Percentiles rank a stretch among this genome's conserved stretches.
Conservation (phyloP, 2,113 vertebrate genomes). For the Oxyura jamaicensis region DNA sequence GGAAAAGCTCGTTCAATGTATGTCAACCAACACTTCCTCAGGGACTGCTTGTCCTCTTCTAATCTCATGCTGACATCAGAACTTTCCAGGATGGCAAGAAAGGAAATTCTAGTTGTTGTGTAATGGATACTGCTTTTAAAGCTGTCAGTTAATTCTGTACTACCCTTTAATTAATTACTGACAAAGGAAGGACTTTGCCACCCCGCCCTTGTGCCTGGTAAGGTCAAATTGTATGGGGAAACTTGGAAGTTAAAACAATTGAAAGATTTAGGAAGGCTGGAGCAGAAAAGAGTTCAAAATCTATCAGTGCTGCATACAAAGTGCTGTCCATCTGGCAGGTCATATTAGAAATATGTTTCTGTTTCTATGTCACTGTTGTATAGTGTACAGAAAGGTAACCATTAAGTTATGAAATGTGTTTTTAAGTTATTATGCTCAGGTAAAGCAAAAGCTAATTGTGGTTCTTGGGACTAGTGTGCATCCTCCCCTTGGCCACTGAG, state of each 20-base stretch:
- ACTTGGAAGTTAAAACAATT: not conserved
- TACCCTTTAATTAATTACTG: not conserved
- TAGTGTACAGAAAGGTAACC: not conserved
- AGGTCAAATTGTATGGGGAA: not conserved
- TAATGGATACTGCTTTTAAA: not conserved
- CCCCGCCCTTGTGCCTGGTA: not conserved
- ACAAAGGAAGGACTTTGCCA: not conserved
- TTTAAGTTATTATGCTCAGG: not conserved
- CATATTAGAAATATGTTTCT: not conserved
- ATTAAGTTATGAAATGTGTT: not conserved
- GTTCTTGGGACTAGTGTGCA: not conserved
- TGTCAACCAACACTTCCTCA: too few species aligned
- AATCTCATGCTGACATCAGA: not conserved
- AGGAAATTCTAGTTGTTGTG: not conserved
- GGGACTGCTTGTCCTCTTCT: too few species aligned
- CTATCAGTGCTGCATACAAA: not conserved
- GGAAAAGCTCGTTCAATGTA: too few species aligned
- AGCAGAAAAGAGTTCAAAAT: not conserved
- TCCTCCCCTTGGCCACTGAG: not conserved
- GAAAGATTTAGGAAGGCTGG: not conserved
- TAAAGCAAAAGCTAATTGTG: not conserved
- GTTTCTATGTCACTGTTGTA: not conserved
- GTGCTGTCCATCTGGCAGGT: not conserved
- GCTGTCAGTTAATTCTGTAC: not conserved
- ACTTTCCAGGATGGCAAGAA: not conserved